Percentiles rank a stretch among this genome's conserved stretches.
Evolutionary conservation across 2,113 vertebrate genomes (phyloP).

Genomic region (Aptenodytes patagonicus): DNA sequence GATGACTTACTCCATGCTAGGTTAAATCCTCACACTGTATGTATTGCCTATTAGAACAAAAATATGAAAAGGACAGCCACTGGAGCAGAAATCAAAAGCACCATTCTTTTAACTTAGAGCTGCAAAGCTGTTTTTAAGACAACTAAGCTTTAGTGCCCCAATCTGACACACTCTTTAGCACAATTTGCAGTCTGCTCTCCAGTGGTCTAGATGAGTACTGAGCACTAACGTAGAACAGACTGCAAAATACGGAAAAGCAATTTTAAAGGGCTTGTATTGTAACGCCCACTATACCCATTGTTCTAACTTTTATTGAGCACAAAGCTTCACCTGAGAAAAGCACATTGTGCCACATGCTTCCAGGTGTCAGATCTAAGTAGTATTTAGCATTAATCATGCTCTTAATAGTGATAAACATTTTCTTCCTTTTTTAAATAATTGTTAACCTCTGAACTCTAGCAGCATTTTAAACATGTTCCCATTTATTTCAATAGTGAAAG

Average conservation of each 20-base stretch:
- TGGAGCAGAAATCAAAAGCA: not conserved
- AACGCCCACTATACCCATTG: not conserved
- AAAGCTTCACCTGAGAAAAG: not conserved
- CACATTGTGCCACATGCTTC: not conserved
- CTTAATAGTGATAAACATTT: not conserved
- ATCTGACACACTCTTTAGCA: not conserved
- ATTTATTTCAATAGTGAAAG: not conserved
- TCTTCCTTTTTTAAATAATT: not conserved
- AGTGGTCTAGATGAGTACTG: not conserved
- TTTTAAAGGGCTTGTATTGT: not conserved
- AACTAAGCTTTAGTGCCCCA: not conserved
- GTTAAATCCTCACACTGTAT: not conserved
- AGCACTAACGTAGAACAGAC: not conserved
- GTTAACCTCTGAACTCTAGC: not conserved
- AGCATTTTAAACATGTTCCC: not conserved
- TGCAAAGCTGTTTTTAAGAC: not conserved
- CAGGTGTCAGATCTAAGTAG: not conserved
- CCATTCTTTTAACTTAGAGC: not conserved
- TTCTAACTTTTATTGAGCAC: not conserved
- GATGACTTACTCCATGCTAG: not conserved
- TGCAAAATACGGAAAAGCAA: accelerated
- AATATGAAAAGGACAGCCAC: accelerated
- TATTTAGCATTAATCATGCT: not conserved
- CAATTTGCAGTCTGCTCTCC: not conserved
- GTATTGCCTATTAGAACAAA: not conserved